Evolutionary conservation across 1,140 invertebrate genomes (phyloP), one percentile per base, ranked within the genome.

Genomic region (Sogatella furcifera): DNA sequence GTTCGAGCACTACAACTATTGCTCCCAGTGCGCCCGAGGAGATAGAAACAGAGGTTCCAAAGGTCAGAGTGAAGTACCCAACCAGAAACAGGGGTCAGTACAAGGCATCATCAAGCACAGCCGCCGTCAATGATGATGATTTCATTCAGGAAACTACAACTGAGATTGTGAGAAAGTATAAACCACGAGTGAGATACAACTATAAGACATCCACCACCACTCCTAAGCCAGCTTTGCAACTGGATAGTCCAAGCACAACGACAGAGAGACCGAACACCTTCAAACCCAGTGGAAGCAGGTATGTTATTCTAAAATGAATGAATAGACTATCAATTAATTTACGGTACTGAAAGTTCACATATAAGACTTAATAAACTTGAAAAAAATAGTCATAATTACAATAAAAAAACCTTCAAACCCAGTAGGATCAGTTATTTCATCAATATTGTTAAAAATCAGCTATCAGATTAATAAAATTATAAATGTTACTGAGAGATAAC

Each of bases 211-310:
- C 65, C 0, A 62, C 66, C 0, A 55, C 63, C 1, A 59, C 60
- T 11, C 9, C 43, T 2, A 53, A 14, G n/a, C 41, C 57, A 14
- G 3, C 53, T 1, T n/a, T 54, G 14, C 54, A 49, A n/a, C 14
- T 57, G 15, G 57, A 60, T 4, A 46, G 57, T 10, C 34, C 59
- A 6, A 61, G 53, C 1, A 59, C 59, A 11, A 68, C 69, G 0
- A 74, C 73, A 0, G 72, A 75, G 57, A 0, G 72, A 71, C 44
- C 43, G 13, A 64, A 68, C 15, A 69, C 71, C 53, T 75, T 72
- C 55, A 60, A 68, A 14, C 70, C 74, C 0, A 76, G 73, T 52
- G 68, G 71, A 9, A 72, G 67, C 17, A 68, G 73, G 62, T 38
- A 38, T 38, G 34, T 38, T 38, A 13, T 38, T 38, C 34, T 38